Conservation (phyloP, 2,797 vertebrate genomes). For the Macrochelys suwanniensis region DNA sequence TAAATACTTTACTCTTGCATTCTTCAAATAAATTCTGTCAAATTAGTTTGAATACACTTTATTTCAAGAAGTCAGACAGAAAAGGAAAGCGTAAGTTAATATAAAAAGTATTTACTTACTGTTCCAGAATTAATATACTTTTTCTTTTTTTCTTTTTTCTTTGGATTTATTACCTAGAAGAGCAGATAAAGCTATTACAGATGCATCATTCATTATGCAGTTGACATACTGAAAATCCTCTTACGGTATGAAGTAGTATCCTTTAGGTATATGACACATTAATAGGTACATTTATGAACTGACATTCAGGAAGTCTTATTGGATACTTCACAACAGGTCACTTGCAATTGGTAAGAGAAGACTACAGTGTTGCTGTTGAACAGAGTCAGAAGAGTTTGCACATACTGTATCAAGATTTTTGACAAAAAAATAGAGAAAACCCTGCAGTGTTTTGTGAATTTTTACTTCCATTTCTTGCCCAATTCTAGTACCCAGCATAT, state of each 20-base stretch:
- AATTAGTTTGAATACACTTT: neutral
- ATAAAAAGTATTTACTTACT: conserved; percentile 83
- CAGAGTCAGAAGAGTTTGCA: too few species aligned
- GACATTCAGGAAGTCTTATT: neutral
- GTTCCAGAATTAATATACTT: conserved; percentile 98
- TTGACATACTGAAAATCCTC: neutral
- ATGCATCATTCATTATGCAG: neutral
- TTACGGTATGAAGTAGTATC: neutral
- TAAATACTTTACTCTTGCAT: neutral
- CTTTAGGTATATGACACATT: neutral
- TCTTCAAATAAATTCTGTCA: conserved; percentile 7
- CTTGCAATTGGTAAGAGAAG: too few species aligned
- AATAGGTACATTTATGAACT: neutral
- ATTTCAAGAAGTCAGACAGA: neutral
- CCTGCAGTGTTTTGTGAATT: too few species aligned
- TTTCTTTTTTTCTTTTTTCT: conserved; percentile 98
- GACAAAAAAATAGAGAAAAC: too few species aligned
- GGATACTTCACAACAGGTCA: too few species aligned
- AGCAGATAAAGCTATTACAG: conserved; percentile 51
- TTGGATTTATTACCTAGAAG: conserved; percentile 95
- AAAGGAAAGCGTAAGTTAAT: conserved; percentile 2
- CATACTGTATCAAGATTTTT: too few species aligned
- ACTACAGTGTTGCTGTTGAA: too few species aligned
- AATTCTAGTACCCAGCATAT: too few species aligned
- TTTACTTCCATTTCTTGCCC: too few species aligned